These are phyloP conservation scores for Gymnocypris eckloni DNA, from an alignment of 2,797 vertebrate genomes.

Conservation along the genomic window DNA sequence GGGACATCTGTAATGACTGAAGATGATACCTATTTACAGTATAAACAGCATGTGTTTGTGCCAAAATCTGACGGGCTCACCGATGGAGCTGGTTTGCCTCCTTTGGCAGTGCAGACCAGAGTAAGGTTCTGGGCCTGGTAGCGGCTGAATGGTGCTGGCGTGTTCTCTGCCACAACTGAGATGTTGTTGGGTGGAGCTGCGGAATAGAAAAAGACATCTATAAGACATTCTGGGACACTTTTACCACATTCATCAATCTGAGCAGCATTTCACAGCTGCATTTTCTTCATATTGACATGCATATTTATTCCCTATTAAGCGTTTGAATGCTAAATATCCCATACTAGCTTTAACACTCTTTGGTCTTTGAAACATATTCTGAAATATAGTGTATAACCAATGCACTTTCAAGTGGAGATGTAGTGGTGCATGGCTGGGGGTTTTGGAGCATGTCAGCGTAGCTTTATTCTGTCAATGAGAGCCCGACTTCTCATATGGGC, in stretches of 20 bases:
- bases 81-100: conserved; percentile 92
- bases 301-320: conserved; percentile 39
- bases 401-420: conserved; percentile 55
- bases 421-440: conserved; percentile 36
- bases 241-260: conserved; percentile 6
- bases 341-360: conserved; percentile 30
- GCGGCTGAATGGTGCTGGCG: conserved; percentile 92
- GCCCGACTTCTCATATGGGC: conserved; percentile 27
- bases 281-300: conserved; percentile 16
- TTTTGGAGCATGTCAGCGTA: conserved; percentile 41
- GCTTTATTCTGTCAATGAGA: conserved; percentile 46
- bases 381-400: conserved; percentile 43
- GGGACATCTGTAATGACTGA: background rate
- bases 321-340: conserved; percentile 10
- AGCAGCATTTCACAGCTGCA: conserved; percentile 5
- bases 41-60: background rate
- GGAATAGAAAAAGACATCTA: conserved; percentile 47
- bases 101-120: conserved; percentile 92
- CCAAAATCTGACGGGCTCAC: conserved; percentile 76
- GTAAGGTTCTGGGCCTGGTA: conserved; percentile 99
- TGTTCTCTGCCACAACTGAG: conserved; percentile 89
- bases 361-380: conserved; percentile 40
- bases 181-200: conserved; percentile 95
- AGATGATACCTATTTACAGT: background rate
- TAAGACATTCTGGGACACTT: conserved; percentile 9